Conservation (phyloP, 2,888 invertebrate genomes). For the Pardosa pseudoannulata region DNA sequence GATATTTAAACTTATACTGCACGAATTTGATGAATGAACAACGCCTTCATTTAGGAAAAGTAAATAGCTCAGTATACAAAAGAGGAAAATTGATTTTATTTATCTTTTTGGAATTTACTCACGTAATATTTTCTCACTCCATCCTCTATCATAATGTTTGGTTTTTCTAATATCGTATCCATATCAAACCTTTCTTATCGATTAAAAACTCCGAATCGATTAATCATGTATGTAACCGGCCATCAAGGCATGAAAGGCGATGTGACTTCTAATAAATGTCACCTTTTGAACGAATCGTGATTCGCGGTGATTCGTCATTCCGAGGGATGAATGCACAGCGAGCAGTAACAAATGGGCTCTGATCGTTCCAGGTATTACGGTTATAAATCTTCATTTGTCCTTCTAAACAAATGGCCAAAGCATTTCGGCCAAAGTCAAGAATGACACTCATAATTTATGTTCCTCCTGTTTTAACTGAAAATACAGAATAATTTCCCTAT, state of each 20-base stretch:
- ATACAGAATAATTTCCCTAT: no score
- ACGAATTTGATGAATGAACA: no score
- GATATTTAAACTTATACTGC: no score
- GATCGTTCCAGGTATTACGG: not conserved
- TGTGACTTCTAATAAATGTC: conserved; percentile 6
- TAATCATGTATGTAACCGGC: not conserved
- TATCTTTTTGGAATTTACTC: not conserved
- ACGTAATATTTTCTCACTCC: not conserved
- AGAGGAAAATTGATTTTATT: no score
- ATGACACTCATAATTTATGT: not conserved
- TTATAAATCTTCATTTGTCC: conserved; percentile 23
- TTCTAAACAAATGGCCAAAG: not conserved
- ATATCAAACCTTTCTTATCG: not conserved
- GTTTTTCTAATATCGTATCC: not conserved
- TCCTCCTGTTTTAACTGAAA: not conserved
- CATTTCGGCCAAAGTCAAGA: not conserved
- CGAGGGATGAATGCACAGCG: not conserved
- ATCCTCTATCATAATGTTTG: not conserved
- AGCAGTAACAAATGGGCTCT: conserved; percentile 1
- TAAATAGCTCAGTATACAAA: no score
- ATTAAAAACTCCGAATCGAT: not conserved
- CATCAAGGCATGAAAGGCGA: not conserved
- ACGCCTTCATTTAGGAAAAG: no score
- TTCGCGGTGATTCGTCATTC: not conserved
- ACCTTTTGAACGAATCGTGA: conserved; percentile 5